Evolutionary conservation across 1,140 invertebrate species (phyloP).

Genomic region (Drosophila parvula): DNA sequence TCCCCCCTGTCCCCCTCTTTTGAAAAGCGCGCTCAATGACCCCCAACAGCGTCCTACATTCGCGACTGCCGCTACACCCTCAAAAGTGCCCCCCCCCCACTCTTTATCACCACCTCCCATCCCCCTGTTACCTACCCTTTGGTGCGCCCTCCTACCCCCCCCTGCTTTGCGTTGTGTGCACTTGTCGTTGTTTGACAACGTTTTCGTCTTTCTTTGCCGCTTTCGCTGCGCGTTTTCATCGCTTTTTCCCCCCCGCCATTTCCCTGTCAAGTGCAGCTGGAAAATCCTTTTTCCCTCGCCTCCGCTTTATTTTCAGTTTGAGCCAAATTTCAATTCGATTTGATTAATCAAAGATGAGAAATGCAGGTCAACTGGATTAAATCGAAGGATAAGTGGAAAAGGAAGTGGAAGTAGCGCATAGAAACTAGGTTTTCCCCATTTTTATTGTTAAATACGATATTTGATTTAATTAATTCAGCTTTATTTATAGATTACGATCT

Average conservation of each 20-base stretch:
- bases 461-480: too few species aligned
- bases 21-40: slow-evolving; percentile 47
- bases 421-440: background rate
- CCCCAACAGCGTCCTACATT: slow-evolving; percentile 72
- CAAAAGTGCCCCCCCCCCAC: slow-evolving; percentile 8
- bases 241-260: slow-evolving; percentile 16
- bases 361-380: slow-evolving; percentile 32
- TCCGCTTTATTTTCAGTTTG: background rate
- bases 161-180: slow-evolving; percentile 44
- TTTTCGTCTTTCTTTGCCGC: slow-evolving; percentile 40
- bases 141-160: background rate
- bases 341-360: slow-evolving; percentile 39
- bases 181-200: slow-evolving; percentile 69
- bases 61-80: slow-evolving; percentile 18
- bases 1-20: background rate
- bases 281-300: slow-evolving; percentile 27
- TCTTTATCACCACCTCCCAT: slow-evolving; percentile 2
- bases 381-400: slow-evolving; percentile 10
- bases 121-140: slow-evolving; percentile 1
- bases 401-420: background rate
- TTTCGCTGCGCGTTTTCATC: slow-evolving; percentile 41
- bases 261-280: slow-evolving; percentile 42
- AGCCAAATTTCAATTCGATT: slow-evolving; percentile 39
- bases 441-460: background rate
- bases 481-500: too few species aligned